Conservation (phyloP, 2,797 vertebrate genomes). For the Myripristis murdjan region DNA sequence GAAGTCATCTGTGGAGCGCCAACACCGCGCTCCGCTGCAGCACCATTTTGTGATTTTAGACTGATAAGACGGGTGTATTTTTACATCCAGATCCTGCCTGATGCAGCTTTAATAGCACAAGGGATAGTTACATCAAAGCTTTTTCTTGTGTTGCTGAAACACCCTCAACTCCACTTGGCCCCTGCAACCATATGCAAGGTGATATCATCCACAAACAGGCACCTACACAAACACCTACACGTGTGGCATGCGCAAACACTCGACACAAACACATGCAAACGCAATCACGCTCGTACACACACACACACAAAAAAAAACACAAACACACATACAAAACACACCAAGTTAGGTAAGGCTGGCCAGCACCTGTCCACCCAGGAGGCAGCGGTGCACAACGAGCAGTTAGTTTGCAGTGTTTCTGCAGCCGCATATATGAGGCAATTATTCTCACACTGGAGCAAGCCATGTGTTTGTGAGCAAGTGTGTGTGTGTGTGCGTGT, state of each 20-base stretch:
- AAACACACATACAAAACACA: conserved; percentile 30
- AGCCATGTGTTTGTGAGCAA: no score
- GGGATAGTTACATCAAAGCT: no score
- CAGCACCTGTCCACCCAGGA: conserved; percentile 49
- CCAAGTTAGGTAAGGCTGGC: conserved; percentile 53
- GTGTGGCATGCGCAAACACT: conserved; percentile 28
- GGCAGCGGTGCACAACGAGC: conserved; percentile 31
- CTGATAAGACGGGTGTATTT: no score
- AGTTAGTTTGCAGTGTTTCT: conserved; percentile 64
- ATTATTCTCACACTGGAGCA: conserved; percentile 32
- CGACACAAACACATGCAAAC: no score
- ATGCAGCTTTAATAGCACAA: conserved; percentile 41
- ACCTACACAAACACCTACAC: conserved; percentile 70
- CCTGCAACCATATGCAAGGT: conserved; percentile 63
- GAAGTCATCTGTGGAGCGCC: conserved; percentile 34
- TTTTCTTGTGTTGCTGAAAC: background rate
- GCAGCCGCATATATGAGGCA: conserved; percentile 72
- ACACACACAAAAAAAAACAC: no score
- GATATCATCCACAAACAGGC: conserved; percentile 71
- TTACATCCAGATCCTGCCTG: no score
- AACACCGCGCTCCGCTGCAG: conserved; percentile 37
- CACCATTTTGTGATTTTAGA: conserved; percentile 8
- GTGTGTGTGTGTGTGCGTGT: conserved; percentile 3
- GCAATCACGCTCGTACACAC: no score
- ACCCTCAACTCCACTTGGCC: conserved; percentile 44